phyloP scores from a whole-genome alignment of 37 sponge, comb jelly and placozoan genomes.

The Chondrosia reniformis region DNA sequence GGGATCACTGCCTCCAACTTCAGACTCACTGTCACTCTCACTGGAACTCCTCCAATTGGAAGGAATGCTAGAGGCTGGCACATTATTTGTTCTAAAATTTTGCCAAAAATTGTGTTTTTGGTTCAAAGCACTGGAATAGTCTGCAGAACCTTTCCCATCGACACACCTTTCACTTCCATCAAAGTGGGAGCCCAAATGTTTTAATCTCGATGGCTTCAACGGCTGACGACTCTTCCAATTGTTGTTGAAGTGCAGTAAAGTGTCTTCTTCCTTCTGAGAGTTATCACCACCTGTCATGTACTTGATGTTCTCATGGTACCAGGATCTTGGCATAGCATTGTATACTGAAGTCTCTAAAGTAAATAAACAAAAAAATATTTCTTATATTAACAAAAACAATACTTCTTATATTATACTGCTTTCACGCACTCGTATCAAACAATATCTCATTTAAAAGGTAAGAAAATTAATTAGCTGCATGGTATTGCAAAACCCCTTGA shows the following conservation, averaged over 20 bases:
- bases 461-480: too few relatives aligned
- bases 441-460: too few relatives aligned
- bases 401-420: not conserved
- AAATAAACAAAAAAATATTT: not conserved
- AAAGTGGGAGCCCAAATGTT: not conserved
- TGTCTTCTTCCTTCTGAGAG: not conserved
- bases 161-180: not conserved
- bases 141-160: not conserved
- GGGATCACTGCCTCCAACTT: not conserved
- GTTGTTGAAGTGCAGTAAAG: not conserved
- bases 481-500: too few relatives aligned
- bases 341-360: not conserved
- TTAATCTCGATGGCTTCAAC: constrained; percentile 9
- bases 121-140: not conserved
- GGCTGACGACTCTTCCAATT: not conserved
- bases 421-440: too few relatives aligned
- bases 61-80: not conserved
- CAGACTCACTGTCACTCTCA: not conserved
- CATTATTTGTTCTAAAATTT: too few relatives aligned
- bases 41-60: not conserved
- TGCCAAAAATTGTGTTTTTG: not conserved
- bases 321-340: not conserved
- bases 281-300: not conserved
- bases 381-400: not conserved
- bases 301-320: constrained; percentile 1